Conservation (phyloP, 37 sponge, comb jelly and placozoan genomes). For the Dysidea cf. avara region DNA sequence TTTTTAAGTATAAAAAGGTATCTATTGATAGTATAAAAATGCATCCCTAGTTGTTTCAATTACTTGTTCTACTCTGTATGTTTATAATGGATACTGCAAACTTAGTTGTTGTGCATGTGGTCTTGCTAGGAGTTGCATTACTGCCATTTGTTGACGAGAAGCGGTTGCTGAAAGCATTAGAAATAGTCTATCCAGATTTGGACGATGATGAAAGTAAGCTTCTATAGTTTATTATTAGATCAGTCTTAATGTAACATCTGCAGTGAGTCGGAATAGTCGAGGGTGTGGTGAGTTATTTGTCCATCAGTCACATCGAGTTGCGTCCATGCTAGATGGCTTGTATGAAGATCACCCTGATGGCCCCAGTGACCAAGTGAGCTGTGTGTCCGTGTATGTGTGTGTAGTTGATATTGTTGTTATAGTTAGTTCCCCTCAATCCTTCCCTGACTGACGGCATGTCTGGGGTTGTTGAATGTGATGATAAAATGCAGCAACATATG, state of each 20-base stretch:
- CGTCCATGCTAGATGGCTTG: conserved; percentile 38
- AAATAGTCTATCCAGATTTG: conserved; percentile 72
- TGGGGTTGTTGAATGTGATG: conserved; percentile 32
- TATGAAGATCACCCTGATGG: conserved; percentile 41
- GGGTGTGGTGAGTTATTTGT: conserved; percentile 71
- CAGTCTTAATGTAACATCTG: neutral
- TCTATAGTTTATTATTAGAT: neutral
- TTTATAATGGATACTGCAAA: too few relatives aligned
- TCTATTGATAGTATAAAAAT: too few relatives aligned
- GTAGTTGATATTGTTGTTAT: too few relatives aligned
- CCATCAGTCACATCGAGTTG: conserved; percentile 34
- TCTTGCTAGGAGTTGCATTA: conserved; percentile 83
- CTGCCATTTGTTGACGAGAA: conserved; percentile 98
- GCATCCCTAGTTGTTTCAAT: too few relatives aligned
- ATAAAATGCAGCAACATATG: neutral
- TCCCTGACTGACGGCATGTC: conserved; percentile 44
- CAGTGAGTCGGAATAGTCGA: conserved; percentile 70
- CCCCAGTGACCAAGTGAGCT: neutral
- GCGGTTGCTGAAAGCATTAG: conserved; percentile 78
- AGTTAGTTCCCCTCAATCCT: conserved; percentile 39
- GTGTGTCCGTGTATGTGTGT: too few relatives aligned
- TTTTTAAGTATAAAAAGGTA: too few relatives aligned
- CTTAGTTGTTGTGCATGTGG: neutral
- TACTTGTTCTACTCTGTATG: too few relatives aligned
- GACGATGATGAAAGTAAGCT: conserved; percentile 63